Evolutionary conservation across 2,888 invertebrate species (phyloP).

Genomic region (Synergus itoensis): DNA sequence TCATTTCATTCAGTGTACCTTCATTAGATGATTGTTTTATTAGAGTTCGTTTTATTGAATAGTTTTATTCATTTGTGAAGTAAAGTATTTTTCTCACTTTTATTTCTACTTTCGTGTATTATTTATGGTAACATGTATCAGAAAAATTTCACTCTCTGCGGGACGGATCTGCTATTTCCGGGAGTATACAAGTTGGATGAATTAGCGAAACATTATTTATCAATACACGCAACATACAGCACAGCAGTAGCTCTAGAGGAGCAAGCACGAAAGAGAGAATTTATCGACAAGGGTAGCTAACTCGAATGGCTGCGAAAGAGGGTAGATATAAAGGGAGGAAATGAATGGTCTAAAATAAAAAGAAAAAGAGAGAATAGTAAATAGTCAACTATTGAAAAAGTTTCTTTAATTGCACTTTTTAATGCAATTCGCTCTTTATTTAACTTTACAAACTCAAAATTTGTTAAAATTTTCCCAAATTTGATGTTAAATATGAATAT

Average conservation of each 20-base stretch:
- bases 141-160: neutral
- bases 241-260: constrained; percentile 44
- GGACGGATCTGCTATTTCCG: neutral
- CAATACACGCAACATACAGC: constrained; percentile 40
- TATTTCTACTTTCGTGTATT: neutral
- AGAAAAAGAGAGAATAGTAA: neutral
- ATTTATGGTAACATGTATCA: neutral
- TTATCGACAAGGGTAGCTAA: constrained; percentile 54
- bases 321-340: constrained; percentile 49
- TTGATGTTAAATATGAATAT: too few relatives aligned
- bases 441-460: neutral
- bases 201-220: constrained; percentile 40
- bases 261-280: constrained; percentile 52
- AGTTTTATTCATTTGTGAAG: neutral
- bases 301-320: constrained; percentile 46
- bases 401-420: neutral
- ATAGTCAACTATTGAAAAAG: neutral
- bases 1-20: too few relatives aligned
- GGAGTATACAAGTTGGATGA: constrained; percentile 31
- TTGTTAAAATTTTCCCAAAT: too few relatives aligned
- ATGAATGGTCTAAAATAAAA: constrained; percentile 41
- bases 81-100: neutral
- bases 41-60: neutral
- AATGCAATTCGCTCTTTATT: neutral
- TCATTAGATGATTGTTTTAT: too few relatives aligned